Evolutionary conservation across 2,113 vertebrate genomes (phyloP), one percentile per base, ranked within the genome.

Genomic region (Actenoides hombroni): DNA sequence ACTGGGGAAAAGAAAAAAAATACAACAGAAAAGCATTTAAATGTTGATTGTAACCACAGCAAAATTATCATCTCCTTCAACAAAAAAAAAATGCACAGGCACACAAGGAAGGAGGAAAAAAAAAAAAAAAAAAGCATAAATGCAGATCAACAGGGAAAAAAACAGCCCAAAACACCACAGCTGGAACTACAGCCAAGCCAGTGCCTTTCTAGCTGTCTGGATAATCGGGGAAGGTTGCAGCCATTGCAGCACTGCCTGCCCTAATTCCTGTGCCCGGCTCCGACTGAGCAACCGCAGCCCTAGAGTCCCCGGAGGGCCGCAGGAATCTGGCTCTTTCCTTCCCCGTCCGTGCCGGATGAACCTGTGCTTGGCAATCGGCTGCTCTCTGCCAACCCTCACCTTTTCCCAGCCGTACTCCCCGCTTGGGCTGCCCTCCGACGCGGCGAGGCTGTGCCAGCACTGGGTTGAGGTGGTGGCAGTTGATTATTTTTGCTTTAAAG

Each of bases 221-320:
- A 10, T 86, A 91, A 67, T 61, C 20, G 20, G 74, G 57, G 42
- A 90, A 53, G 12, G 46, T 6, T 93, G 79, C 82, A 92, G 89
- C 63, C 83, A 60, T 5, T 91, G 86, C 71, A 8, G 83, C 63
- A 93, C 63, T 92, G 94, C 39, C 83, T 95, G 96, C 90, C 95
- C 95, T 94, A 93, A 73, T 95, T 94, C 88, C 69, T 16, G 49
- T 88, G 57, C 86, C 87, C 81, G 21, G 88, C 83, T 91, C 88
- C 29, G 67, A 44, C 49, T 68, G 83, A 96, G 86, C 90, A 88
- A 64, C 93, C 56, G 84, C 96, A 94, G 91, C 49, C 93, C 87
- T 67, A 77, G 88, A 67, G 76, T 94, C 95, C 95, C 95, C 49
- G 28, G 95, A 87, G 90, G 91, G 44, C 80, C 15, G 49, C 82